A percentile compares a stretch with the other conserved stretches of the same genome.
Evolutionary conservation across 2,113 vertebrate species (phyloP).

Genomic region (Prunella fulvescens): DNA sequence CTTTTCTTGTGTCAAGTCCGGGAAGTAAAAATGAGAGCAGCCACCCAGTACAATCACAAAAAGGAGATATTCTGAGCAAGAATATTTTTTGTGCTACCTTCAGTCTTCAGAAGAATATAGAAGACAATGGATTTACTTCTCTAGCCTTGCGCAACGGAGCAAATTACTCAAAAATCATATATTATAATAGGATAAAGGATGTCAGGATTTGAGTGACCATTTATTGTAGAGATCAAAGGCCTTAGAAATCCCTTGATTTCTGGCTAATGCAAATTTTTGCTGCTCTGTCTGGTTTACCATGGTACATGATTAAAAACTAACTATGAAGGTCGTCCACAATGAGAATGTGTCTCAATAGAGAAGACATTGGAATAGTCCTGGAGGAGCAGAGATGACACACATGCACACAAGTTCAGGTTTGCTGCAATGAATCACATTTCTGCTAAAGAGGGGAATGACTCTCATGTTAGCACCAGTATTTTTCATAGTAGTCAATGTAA

Average conservation of each 20-base stretch:
- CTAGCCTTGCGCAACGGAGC: background rate
- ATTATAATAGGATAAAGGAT: background rate
- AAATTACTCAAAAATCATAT: background rate
- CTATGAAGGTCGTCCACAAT: background rate
- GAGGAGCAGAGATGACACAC: background rate
- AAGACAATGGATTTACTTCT: background rate
- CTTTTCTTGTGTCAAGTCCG: background rate
- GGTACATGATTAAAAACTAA: accelerated
- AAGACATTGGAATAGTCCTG: background rate
- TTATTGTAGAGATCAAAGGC: background rate
- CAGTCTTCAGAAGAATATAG: background rate
- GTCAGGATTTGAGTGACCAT: background rate
- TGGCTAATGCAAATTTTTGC: background rate
- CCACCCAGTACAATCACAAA: background rate
- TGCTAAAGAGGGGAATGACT: background rate
- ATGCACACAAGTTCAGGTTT: background rate
- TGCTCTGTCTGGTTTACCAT: background rate
- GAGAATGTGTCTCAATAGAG: background rate
- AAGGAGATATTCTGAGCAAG: background rate
- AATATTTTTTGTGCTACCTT: background rate
- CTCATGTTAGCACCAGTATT: background rate
- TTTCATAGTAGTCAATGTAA: background rate
- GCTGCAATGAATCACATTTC: background rate
- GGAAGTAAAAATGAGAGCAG: background rate
- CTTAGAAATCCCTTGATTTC: background rate